Evolutionary conservation across 2,113 vertebrate species (phyloP).

Genomic region (Crypturellus undulatus): DNA sequence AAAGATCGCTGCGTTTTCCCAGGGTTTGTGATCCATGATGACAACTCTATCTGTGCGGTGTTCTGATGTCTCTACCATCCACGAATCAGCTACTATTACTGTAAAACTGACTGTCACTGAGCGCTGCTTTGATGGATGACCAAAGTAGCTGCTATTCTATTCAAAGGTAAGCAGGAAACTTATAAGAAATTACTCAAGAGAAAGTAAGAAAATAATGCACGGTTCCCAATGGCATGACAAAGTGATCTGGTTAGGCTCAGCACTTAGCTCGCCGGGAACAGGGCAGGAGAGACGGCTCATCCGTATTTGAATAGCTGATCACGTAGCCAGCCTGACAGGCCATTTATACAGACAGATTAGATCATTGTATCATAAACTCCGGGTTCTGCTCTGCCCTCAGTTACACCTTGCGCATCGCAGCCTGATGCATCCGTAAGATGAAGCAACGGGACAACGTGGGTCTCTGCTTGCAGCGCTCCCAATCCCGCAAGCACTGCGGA

Average conservation of each 20-base stretch:
- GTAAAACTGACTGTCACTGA: slow-evolving; percentile 30
- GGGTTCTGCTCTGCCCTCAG: background rate
- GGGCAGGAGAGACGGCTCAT: background rate
- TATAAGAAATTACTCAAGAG: slow-evolving; percentile 16
- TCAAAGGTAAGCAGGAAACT: slow-evolving; percentile 30
- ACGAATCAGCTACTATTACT: slow-evolving; percentile 35
- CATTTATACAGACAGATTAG: slow-evolving; percentile 8
- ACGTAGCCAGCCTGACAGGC: slow-evolving; percentile 16
- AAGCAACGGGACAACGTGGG: accelerated
- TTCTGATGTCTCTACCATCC: background rate
- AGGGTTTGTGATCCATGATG: slow-evolving; percentile 28
- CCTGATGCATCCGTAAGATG: accelerated
- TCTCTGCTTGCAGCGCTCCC: accelerated
- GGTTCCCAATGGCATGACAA: background rate
- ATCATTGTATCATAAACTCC: background rate
- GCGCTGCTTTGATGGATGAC: slow-evolving; percentile 50
- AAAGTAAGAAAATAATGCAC: background rate
- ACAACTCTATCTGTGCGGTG: slow-evolving; percentile 26
- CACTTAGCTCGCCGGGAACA: background rate
- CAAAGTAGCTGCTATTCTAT: background rate
- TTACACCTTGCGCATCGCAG: background rate
- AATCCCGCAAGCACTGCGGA: accelerated
- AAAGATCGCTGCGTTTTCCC: slow-evolving; percentile 3
- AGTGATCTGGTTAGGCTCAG: slow-evolving; percentile 49
- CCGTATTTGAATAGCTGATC: slow-evolving; percentile 45